Conservation (phyloP, 2,888 invertebrate genomes). For the Belgica antarctica region DNA sequence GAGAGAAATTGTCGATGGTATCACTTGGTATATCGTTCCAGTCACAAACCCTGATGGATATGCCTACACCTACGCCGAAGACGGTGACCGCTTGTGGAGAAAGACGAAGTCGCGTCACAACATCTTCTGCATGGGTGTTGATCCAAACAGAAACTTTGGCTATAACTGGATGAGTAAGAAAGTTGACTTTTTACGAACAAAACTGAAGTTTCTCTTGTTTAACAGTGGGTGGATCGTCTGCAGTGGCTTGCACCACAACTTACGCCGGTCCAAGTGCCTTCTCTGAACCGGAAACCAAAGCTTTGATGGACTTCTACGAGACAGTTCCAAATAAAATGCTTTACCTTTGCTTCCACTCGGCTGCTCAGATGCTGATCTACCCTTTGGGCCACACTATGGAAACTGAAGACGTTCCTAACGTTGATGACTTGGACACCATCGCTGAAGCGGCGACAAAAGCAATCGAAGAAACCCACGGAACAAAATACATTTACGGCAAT, state of each 20-base stretch:
- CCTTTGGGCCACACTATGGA: slow-evolving; percentile 60
- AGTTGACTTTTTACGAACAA: neutral
- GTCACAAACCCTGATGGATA: slow-evolving; percentile 73
- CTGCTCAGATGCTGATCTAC: slow-evolving; percentile 62
- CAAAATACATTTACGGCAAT: slow-evolving; percentile 58
- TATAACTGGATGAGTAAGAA: slow-evolving; percentile 49
- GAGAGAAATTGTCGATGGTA: slow-evolving; percentile 61
- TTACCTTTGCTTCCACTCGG: slow-evolving; percentile 64
- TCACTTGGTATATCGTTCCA: slow-evolving; percentile 75
- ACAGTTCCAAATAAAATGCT: slow-evolving; percentile 56
- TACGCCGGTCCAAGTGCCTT: slow-evolving; percentile 59
- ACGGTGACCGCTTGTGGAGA: slow-evolving; percentile 64
- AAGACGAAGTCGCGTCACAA: slow-evolving; percentile 58
- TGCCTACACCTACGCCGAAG: slow-evolving; percentile 18
- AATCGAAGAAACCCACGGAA: slow-evolving; percentile 58
- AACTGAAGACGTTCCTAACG: slow-evolving; percentile 54
- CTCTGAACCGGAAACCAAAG: slow-evolving; percentile 60
- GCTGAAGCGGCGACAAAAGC: slow-evolving; percentile 58
- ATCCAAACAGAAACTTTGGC: slow-evolving; percentile 54
- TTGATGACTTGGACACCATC: slow-evolving; percentile 49
- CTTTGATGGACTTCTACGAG: slow-evolving; percentile 56
- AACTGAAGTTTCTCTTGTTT: neutral
- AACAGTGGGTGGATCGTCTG: slow-evolving; percentile 35
- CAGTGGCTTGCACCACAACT: slow-evolving; percentile 51
- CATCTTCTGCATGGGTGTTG: slow-evolving; percentile 48